Base-by-base conservation (phyloP, 2,797 vertebrate genomes). In the Zalophus californianus region DNA sequence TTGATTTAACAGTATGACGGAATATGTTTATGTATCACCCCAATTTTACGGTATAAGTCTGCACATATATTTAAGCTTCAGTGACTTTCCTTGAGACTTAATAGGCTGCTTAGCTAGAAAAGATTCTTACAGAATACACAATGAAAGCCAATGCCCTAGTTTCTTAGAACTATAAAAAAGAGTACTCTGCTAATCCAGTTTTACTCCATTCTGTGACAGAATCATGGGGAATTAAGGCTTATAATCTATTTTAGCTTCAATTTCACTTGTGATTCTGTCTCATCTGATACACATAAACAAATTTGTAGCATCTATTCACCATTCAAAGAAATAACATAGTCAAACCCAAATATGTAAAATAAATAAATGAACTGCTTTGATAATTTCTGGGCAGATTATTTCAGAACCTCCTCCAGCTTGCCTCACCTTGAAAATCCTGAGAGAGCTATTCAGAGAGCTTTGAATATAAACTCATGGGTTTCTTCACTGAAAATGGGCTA, bases 1-100 rank as follows among this genome's bases (percentile, higher is more conserved):
- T 94, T 96, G 93, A 97, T 82, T 94, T 96, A 97, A 82, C 86
- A 93, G 21, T 94, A 87, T 91, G 83, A 94, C 29, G 92, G 86
- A 97, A 91, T 94, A 96, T 90, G 91, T 96, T 96, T 98, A 68
- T 97, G 62, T 79, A 94, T 96, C 84, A 88, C 62, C 8, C 66
- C 75, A 95, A 88, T 95, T 86, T 96, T 97, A 96, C 92, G 60
- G 83, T 80, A 8, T 90, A 97, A 78, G 14, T 85, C 66, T 91
- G 72, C 4, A 86, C 88, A 97, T 97, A 97, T 93, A 96, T 96
- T 94, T 96, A 94, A 95, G 91, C 60, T 78, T 90, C 62, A 73
- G 9, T 86, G 89, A 97, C 80, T 97, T 96, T 90, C 60, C 72
- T 90, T 44, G 75, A 91, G 83, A 82, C 77, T 97, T 94, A 96